Evolutionary conservation across 1,140 invertebrate genomes (phyloP), one percentile per base, ranked within the genome.

Genomic region (Lordiphosa mommai): DNA sequence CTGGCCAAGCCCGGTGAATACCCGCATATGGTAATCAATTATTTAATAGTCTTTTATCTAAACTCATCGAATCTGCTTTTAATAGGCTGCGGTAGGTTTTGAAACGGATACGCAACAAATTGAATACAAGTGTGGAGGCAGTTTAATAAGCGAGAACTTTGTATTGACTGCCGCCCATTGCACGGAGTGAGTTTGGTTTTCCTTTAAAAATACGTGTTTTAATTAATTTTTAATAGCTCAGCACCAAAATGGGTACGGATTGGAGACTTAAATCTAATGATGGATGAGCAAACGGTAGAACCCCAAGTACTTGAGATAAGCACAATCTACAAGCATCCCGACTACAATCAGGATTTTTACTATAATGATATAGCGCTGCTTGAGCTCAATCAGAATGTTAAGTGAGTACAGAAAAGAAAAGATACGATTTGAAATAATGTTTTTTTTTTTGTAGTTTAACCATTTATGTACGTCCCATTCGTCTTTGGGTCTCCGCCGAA

Each of bases 61-160:
- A 61, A 49, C 29, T 50, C 51, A 10, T 16, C 29, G 17, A 30
- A 49, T 59, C 38, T 46, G 17, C 38, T 57, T 51, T 67, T 58
- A 55, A 52, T 51, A 88, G 86, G 80, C 82, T 44, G 65, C 72
- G 6, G 40, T 88, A 6, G 64, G 84, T 29, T 82, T 85, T 32
- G 47, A 77, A 10, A 50, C 40, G 1, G 66, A 57, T 9, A 8
- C 36, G 1, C 50, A 41, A 4, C 55, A 36, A 51, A 71, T 85
- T 9, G 66, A 80, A 6, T 90, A 88, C 49, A 82, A 87, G 37
- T 90, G 89, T 27, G 88, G 82, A 9, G 89, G 88, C 8, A 89
- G 87, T 50, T 52, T 90, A 30, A 88, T 90, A 64, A 89, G 89
- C 29, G 88, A 90, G 23, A 65, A 53, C 9, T 87, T 82, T 44